phyloP scores from a whole-genome alignment of 2,888 invertebrate species.

The Pegoplata infirma region DNA sequence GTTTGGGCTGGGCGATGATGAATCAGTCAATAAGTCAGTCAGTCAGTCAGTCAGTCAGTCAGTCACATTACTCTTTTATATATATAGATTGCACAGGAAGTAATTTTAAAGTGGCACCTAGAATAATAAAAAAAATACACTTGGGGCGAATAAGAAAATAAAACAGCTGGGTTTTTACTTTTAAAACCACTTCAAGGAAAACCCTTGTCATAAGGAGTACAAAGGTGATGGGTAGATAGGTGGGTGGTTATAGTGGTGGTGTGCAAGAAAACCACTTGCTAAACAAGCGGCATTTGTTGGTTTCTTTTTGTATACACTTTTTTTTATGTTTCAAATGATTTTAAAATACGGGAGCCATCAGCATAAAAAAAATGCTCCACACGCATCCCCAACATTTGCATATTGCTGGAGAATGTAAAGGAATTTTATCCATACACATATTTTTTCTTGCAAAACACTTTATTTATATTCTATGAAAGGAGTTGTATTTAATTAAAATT shows the following conservation, averaged over 20 bases:
- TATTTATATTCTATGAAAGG: not conserved
- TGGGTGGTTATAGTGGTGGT: no score
- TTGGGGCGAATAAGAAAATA: constrained; percentile 9
- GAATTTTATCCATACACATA: constrained; percentile 24
- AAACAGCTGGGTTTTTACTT: constrained; percentile 44
- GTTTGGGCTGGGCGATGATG: no score
- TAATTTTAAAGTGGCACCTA: constrained; percentile 58
- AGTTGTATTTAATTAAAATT: not conserved
- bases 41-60: no score
- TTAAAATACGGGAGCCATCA: not conserved
- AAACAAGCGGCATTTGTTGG: constrained; percentile 40
- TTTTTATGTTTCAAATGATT: constrained; percentile 12
- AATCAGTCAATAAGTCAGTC: no score
- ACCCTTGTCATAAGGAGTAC: constrained; percentile 19
- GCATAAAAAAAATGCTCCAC: constrained; percentile 19
- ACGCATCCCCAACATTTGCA: not conserved
- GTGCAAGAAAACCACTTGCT: constrained; percentile 45
- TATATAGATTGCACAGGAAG: constrained; percentile 63
- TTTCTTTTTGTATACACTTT: constrained; percentile 1
- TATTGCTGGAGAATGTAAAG: constrained; percentile 27
- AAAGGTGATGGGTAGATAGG: not conserved
- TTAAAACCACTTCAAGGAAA: constrained; percentile 20
- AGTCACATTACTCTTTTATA: no score
- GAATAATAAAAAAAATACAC: constrained; percentile 26
- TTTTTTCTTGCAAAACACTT: constrained; percentile 19